Percentiles rank a stretch among this genome's conserved stretches.
Conservation (phyloP, 2,797 vertebrate species). For the Echeneis naucrates region DNA sequence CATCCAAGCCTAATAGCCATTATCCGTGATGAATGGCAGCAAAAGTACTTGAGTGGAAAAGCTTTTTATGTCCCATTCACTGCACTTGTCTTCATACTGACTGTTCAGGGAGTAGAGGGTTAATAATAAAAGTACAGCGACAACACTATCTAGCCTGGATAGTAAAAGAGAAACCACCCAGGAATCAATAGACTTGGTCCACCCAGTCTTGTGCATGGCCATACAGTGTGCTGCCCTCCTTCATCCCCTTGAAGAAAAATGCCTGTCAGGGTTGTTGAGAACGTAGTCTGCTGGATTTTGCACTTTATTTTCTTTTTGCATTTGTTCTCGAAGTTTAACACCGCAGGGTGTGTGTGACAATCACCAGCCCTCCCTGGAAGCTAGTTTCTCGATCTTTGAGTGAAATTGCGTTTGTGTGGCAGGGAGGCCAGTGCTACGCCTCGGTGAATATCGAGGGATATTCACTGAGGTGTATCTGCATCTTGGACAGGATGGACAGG, state of each 20-base stretch:
- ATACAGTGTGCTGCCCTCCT: background rate
- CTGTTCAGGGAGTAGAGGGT: background rate
- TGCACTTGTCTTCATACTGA: background rate
- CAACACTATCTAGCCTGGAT: background rate
- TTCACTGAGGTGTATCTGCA: no score
- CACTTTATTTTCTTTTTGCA: no score
- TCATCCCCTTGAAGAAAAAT: background rate
- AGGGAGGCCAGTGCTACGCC: no score
- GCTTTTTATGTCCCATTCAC: background rate
- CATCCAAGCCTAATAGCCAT: background rate
- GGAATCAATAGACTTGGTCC: background rate
- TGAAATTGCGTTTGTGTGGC: no score
- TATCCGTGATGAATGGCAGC: slow-evolving; percentile 15
- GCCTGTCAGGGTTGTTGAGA: no score
- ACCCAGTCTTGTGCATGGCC: background rate
- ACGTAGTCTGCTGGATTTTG: background rate
- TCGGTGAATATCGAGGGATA: no score
- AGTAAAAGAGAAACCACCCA: background rate
- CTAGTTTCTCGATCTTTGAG: no score
- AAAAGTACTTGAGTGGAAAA: slow-evolving; percentile 5
- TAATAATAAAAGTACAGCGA: slow-evolving; percentile 5
- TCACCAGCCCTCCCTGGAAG: no score
- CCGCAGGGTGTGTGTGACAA: no score
- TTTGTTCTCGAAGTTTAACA: no score
- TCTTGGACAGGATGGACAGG: no score